These are phyloP conservation scores for Teleiodes luculella DNA, from an alignment of 2,888 invertebrate species.

Conservation along the genomic window DNA sequence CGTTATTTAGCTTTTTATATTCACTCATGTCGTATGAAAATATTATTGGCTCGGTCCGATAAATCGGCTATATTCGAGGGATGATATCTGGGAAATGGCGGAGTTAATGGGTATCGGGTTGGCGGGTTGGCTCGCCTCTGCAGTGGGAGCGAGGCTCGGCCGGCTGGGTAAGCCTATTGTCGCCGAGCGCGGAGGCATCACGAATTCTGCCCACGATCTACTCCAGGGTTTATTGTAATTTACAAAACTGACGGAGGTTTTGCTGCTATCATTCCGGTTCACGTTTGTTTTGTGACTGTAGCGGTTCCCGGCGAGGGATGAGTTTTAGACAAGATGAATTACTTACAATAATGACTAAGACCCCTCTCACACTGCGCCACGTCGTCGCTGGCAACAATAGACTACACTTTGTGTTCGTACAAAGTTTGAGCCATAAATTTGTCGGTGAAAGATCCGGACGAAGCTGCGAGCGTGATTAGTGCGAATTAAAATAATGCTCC, in stretches of 20 bases:
- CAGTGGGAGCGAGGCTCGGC: conserved; percentile 37
- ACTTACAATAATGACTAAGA: conserved; percentile 20
- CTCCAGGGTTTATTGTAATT: conserved; percentile 74
- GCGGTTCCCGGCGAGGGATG: conserved; percentile 28
- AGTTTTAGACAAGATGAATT: conserved; percentile 22
- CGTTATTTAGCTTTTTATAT: conserved; percentile 50
- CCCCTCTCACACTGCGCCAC: conserved; percentile 12
- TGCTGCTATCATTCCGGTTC: conserved; percentile 57
- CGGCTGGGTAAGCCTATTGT: conserved; percentile 62
- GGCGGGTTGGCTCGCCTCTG: conserved; percentile 41
- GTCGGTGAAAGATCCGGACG: conserved; percentile 5
- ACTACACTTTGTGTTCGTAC: conserved; percentile 8
- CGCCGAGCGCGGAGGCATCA: conserved; percentile 54
- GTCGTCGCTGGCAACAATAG: conserved; percentile 14
- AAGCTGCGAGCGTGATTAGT: conserved; percentile 4
- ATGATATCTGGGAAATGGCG: conserved; percentile 49
- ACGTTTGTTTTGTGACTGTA: conserved; percentile 57
- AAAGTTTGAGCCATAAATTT: conserved; percentile 12
- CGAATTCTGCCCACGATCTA: conserved; percentile 66
- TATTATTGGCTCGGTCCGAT: conserved; percentile 24
- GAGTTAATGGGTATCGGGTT: conserved; percentile 49
- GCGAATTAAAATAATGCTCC: conserved; percentile 10
- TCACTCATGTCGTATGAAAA: conserved; percentile 37
- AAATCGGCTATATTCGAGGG: conserved; percentile 19
- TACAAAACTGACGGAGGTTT: conserved; percentile 72